phyloP scores from a whole-genome alignment of 2,797 vertebrate species.

The Bradypodion ventrale region DNA sequence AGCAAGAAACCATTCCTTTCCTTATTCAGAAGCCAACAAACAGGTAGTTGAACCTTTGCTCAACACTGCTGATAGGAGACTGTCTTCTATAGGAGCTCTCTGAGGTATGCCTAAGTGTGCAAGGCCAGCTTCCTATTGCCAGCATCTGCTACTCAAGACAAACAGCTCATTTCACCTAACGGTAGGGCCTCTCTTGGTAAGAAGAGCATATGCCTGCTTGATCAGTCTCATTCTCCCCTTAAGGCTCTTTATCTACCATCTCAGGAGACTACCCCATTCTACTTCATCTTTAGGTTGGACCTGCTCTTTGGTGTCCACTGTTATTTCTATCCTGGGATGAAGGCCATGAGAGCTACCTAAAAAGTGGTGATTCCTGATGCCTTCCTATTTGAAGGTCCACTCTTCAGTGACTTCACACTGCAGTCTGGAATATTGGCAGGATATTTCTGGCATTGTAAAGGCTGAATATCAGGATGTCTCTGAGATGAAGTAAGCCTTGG shows the following conservation, averaged over 20 bases:
- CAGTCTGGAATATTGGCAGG: not conserved
- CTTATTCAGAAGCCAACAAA: not conserved
- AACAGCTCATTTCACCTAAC: too few species aligned
- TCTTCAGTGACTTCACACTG: not conserved
- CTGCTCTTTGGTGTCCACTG: not conserved
- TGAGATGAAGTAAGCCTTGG: not conserved
- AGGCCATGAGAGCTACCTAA: too few species aligned
- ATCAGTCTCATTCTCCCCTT: too few species aligned
- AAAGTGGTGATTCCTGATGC: not conserved
- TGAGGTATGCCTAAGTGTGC: too few species aligned
- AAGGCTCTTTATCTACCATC: not conserved
- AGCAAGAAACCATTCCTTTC: not conserved
- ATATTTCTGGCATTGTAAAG: not conserved
- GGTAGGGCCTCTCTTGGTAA: not conserved
- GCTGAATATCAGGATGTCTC: not conserved
- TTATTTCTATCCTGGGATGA: not conserved
- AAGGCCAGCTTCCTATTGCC: too few species aligned
- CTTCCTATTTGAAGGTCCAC: not conserved
- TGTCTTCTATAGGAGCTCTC: not conserved
- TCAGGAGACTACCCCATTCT: not conserved
- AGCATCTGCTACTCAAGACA: not conserved
- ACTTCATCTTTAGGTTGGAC: not conserved
- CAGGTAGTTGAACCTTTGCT: not conserved
- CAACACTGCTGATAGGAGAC: not conserved
- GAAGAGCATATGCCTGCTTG: too few species aligned